Base-by-base conservation (phyloP, 2,888 invertebrate species). In the Iselma pallidipennis region DNA sequence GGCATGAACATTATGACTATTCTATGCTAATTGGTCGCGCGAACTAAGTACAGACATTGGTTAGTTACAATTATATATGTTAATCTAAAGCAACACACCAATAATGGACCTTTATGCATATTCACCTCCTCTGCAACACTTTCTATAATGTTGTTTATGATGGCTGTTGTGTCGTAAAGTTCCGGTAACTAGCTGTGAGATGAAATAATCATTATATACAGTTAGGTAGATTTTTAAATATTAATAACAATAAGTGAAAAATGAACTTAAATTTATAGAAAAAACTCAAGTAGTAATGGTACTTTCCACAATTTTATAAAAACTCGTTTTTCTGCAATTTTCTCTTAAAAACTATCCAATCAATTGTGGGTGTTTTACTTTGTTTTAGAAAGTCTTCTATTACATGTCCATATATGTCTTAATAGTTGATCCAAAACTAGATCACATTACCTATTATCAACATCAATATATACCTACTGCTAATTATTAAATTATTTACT, bases 311-410 rank as follows among this genome's bases (percentile, higher is more conserved):
- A 0, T 37, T 37, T 6, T 37, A 37, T 16, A 37, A 4, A 3
- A 21, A 45, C 45, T 45, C 21, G 42, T 42, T 9, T 65, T 69
- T 65, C 63, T 65, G 66, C 42, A 42, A 42, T 68, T 72, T 72
- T 73, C 72, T 72, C 71, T 69, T 70, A 64, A 69, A 45, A 73
- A 70, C 65, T 66, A 69, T 59, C 70, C 71, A 74, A 74, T 75
- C 73, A 74, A 71, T 76, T 71, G 77, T 76, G 75, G 76, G 76
- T 74, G 76, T 76, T 75, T 70, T 73, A 75, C 74, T 77, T 77
- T 74, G 74, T 73, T 73, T 75, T 77, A 77, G 78, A 78, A 77
- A 78, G 78, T 76, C 66, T 69, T 71, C 73, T 70, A 74, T 71
- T 69, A 66, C 67, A 28, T 67, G 65, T 55, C 74, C 74, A 71